Percentiles rank a stretch among this genome's conserved stretches.
Evolutionary conservation across 30 jellyfish, hydroid and myxozoan species (phyloP).

Genomic region (Chrysaora quinquecirrha): DNA sequence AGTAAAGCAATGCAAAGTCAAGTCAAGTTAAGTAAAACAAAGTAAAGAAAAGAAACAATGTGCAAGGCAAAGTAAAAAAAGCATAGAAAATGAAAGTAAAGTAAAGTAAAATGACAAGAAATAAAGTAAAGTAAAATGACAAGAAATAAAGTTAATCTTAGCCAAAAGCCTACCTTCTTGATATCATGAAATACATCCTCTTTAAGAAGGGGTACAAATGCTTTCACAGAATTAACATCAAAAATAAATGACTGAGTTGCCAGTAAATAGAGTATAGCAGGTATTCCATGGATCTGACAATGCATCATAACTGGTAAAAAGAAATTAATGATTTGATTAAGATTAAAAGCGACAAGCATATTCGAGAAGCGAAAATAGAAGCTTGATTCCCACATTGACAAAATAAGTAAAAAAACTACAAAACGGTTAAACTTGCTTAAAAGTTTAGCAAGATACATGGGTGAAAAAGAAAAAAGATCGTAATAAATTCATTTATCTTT

Average conservation of each 20-base stretch:
- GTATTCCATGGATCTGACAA: conserved; percentile 56
- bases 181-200: conserved; percentile 52
- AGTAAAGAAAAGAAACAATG: not conserved
- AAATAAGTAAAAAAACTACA: too few species aligned
- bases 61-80: not conserved
- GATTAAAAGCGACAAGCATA: too few species aligned
- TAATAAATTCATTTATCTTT: too few species aligned
- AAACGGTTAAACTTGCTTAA: too few species aligned
- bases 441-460: too few species aligned
- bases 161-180: conserved; percentile 19
- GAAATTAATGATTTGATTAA: too few species aligned
- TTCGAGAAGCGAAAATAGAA: too few species aligned
- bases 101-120: not conserved
- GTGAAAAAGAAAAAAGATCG: too few species aligned
- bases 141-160: not conserved
- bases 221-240: conserved; percentile 78
- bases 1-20: not conserved
- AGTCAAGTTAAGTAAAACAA: not conserved
- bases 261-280: conserved; percentile 65
- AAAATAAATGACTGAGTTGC: conserved; percentile 64
- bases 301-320: conserved; percentile 55
- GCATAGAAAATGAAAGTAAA: not conserved
- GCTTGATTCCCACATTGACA: too few species aligned
- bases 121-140: not conserved
- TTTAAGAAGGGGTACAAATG: conserved; percentile 61